Percentiles rank a stretch among this genome's conserved stretches.
Evolutionary conservation across 2,113 vertebrate genomes (phyloP).

Genomic region (Propithecus coquereli): DNA sequence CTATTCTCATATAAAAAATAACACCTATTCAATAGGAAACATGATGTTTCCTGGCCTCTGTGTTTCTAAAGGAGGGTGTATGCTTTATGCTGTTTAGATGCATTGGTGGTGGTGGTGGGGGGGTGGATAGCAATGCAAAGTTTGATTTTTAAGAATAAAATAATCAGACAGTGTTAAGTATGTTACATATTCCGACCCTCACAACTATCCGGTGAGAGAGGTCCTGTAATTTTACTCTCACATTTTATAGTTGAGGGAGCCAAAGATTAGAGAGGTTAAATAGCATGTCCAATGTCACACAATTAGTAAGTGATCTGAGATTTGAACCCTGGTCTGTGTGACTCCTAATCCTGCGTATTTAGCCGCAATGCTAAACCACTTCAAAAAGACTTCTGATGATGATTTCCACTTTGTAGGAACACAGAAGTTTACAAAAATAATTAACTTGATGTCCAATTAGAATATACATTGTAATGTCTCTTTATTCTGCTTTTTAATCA

Average conservation of each 20-base stretch:
- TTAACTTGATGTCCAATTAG: background rate
- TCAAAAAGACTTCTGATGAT: background rate
- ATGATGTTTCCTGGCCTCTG: background rate
- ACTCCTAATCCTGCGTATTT: background rate
- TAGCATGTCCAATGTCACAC: background rate
- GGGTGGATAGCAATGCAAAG: background rate
- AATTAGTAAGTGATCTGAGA: background rate
- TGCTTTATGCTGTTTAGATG: background rate
- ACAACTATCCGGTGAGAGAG: background rate
- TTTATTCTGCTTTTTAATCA: background rate
- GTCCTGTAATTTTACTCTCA: background rate
- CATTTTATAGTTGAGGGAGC: background rate
- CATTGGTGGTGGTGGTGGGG: background rate
- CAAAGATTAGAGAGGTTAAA: background rate
- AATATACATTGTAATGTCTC: background rate
- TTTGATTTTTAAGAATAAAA: background rate
- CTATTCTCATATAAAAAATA: background rate
- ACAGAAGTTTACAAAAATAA: background rate
- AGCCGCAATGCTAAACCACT: background rate
- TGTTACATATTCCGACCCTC: background rate
- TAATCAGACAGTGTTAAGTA: background rate
- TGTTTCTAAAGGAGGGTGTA: background rate
- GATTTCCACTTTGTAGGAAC: constrained; percentile 12
- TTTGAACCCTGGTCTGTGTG: background rate
- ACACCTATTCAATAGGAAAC: background rate